Percentiles rank a stretch among this genome's conserved stretches.
Conservation (phyloP, 2,797 vertebrate species). For the Liasis olivaceus region DNA sequence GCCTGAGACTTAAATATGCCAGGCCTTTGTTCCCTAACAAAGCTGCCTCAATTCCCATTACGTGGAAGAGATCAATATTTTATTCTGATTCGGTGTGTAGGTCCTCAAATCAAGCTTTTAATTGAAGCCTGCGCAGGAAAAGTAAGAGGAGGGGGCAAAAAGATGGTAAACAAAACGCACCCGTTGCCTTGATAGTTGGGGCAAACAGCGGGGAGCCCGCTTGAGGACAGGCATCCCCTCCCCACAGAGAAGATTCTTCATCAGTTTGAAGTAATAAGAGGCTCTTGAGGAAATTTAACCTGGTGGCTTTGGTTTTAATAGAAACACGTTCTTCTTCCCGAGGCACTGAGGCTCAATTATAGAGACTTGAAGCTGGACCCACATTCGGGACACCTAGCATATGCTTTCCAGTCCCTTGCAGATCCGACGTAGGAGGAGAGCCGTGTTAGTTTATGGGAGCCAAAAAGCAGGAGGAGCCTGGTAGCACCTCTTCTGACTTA, state of each 20-base stretch:
- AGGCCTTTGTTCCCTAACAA: conserved; percentile 9
- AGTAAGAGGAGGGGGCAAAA: neutral
- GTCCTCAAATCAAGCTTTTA: conserved; percentile 29
- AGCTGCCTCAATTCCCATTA: conserved; percentile 10
- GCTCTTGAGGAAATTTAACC: conserved; percentile 11
- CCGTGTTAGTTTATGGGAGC: neutral
- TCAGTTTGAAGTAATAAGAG: conserved; percentile 27
- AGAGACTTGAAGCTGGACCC: neutral
- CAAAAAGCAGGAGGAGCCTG: neutral
- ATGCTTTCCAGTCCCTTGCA: neutral
- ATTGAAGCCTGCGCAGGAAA: neutral
- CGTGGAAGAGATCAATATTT: conserved; percentile 13
- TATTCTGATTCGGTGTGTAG: conserved; percentile 6
- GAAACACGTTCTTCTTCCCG: neutral
- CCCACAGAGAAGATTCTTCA: neutral
- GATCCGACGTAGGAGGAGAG: neutral
- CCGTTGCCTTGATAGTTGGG: neutral
- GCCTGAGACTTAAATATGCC: conserved; percentile 12
- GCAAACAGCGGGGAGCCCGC: neutral
- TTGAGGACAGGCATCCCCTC: neutral
- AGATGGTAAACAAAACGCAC: neutral
- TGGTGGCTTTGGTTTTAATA: conserved; percentile 8
- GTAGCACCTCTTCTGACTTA: neutral
- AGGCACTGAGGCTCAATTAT: neutral
- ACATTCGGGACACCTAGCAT: neutral